phyloP scores from a whole-genome alignment of 2,797 vertebrate genomes.

The Enteromius afrohamiltoni region DNA sequence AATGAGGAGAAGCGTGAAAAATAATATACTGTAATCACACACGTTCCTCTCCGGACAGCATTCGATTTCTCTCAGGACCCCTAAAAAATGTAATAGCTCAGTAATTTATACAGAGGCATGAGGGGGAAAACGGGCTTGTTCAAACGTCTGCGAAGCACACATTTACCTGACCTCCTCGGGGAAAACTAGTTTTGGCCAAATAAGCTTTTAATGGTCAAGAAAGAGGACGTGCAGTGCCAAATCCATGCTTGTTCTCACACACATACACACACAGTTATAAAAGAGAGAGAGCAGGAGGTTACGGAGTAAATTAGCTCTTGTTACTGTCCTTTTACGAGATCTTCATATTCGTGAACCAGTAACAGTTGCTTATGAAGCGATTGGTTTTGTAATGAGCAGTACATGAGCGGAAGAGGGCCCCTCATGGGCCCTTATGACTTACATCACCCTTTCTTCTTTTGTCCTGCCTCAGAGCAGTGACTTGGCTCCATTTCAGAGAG shows the following conservation, averaged over 20 bases:
- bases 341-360: slow-evolving; percentile 12
- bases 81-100: not conserved
- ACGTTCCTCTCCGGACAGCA: not conserved
- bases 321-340: slow-evolving; percentile 7
- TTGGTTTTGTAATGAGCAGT: slow-evolving; percentile 11
- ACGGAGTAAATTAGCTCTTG: not conserved
- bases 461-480: slow-evolving; percentile 42
- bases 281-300: not conserved
- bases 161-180: slow-evolving; percentile 15
- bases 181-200: not conserved
- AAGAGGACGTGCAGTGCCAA: not conserved
- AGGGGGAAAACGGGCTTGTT: not conserved
- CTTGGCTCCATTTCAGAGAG: slow-evolving; percentile 33
- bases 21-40: not conserved
- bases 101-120: not conserved
- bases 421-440: slow-evolving; percentile 5
- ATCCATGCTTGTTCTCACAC: not conserved
- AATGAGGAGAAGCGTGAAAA: slow-evolving; percentile 17
- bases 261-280: not conserved
- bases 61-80: slow-evolving; percentile 4
- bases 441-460: slow-evolving; percentile 30
- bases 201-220: slow-evolving; percentile 9
- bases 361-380: slow-evolving; percentile 14
- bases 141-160: slow-evolving; percentile 9
- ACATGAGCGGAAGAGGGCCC: slow-evolving; percentile 1